phyloP scores from a whole-genome alignment of 2,888 invertebrate species.

The Heteromyza rotundicornis region DNA sequence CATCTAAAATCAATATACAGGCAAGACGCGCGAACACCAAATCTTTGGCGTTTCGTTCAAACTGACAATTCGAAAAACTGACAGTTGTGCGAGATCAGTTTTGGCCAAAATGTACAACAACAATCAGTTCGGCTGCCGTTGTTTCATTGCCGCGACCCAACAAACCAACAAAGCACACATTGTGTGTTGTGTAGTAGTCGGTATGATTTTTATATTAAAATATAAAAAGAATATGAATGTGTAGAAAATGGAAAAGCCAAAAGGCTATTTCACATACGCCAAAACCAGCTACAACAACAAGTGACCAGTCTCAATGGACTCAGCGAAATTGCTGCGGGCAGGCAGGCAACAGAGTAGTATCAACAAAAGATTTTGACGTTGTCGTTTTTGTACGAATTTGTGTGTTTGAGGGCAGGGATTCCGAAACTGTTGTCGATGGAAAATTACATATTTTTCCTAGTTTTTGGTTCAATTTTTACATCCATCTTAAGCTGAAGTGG shows the following conservation, averaged over 20 bases:
- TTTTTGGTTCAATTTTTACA: no score
- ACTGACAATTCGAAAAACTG: slow-evolving; percentile 28
- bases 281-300: slow-evolving; percentile 45
- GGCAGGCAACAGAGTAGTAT: slow-evolving; percentile 4
- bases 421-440: no score
- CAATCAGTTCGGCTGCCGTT: slow-evolving; percentile 15
- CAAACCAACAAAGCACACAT: neutral
- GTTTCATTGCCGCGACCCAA: slow-evolving; percentile 33
- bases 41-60: slow-evolving; percentile 12
- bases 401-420: no score
- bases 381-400: no score
- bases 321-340: slow-evolving; percentile 30
- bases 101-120: slow-evolving; percentile 47
- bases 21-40: neutral
- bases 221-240: slow-evolving; percentile 23
- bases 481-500: no score
- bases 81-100: slow-evolving; percentile 58
- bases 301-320: slow-evolving; percentile 51
- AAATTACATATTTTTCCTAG: no score
- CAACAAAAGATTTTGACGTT: neutral
- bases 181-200: slow-evolving; percentile 19
- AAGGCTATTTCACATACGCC: slow-evolving; percentile 35
- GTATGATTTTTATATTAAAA: slow-evolving; percentile 44
- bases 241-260: slow-evolving; percentile 19
- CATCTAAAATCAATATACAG: slow-evolving; percentile 27